Evolutionary conservation across 2,888 invertebrate species (phyloP).

Genomic region (Chrysolina haemoptera): DNA sequence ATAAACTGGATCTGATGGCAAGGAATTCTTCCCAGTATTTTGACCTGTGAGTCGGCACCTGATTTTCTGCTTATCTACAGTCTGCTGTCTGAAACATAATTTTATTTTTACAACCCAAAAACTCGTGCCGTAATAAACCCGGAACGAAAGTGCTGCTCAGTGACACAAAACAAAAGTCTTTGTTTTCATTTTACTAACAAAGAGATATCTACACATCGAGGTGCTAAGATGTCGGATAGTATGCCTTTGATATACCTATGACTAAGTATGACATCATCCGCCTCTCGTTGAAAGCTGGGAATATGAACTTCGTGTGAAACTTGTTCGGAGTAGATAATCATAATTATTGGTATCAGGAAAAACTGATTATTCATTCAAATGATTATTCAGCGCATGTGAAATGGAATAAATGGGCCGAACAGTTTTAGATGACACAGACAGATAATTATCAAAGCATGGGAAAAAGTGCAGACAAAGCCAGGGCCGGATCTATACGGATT

Average conservation of each 20-base stretch:
- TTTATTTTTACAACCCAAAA: background rate
- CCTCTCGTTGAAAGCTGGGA: slow-evolving; percentile 10
- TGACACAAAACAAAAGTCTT: slow-evolving; percentile 2
- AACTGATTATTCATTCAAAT: slow-evolving; percentile 9
- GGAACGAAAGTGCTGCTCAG: background rate
- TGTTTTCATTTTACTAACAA: background rate
- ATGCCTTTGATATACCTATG: background rate
- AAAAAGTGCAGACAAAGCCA: background rate
- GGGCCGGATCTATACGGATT: background rate
- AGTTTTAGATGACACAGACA: slow-evolving; percentile 16
- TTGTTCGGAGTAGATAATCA: slow-evolving; percentile 5
- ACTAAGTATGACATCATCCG: slow-evolving; percentile 12
- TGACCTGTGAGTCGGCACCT: too few species aligned
- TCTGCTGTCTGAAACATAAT: background rate
- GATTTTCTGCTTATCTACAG: slow-evolving; percentile 1
- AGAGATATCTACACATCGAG: slow-evolving; percentile 1
- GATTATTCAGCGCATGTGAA: slow-evolving; percentile 18
- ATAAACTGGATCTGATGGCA: background rate
- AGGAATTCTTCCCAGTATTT: background rate
- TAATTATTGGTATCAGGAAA: background rate
- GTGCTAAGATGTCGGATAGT: background rate
- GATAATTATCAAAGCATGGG: slow-evolving; percentile 18
- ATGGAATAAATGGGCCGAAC: slow-evolving; percentile 12
- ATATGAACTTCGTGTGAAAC: slow-evolving; percentile 13
- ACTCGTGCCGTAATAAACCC: background rate